phyloP scores from a whole-genome alignment of 2,888 invertebrate genomes.

The Mesorhabditis sp. region DNA sequence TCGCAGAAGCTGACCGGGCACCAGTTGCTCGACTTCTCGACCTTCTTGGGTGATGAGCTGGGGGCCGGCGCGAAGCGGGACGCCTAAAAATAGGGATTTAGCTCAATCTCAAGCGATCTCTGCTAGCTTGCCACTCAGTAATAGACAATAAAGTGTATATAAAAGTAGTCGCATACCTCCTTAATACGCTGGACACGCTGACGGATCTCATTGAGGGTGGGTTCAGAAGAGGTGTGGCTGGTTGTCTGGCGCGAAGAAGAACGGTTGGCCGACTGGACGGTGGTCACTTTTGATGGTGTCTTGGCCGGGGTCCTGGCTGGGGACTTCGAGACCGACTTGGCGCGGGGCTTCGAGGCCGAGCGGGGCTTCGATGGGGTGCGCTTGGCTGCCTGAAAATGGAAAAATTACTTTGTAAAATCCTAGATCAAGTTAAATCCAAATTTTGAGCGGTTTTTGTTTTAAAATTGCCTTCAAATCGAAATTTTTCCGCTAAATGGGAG shows the following conservation, averaged over 20 bases:
- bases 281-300: background rate
- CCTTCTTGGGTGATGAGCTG: background rate
- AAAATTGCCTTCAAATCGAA: too few species aligned
- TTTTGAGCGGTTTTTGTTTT: background rate
- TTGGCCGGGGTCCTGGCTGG: slow-evolving; percentile 5
- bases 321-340: background rate
- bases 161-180: background rate
- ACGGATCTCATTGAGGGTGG: background rate
- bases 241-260: background rate
- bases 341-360: background rate
- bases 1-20: background rate
- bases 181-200: slow-evolving; percentile 4
- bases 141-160: background rate
- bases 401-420: background rate
- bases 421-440: background rate
- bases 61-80: background rate
- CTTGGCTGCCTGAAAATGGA: background rate
- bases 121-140: background rate
- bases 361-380: slow-evolving; percentile 5
- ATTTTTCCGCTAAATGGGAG: background rate
- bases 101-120: background rate
- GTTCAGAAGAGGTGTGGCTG: background rate
- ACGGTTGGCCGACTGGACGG: slow-evolving; percentile 2
- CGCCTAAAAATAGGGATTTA: background rate
- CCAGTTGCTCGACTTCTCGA: background rate